Evolutionary conservation across 1,140 invertebrate genomes (phyloP).

Genomic region (Ephestia elutella): DNA sequence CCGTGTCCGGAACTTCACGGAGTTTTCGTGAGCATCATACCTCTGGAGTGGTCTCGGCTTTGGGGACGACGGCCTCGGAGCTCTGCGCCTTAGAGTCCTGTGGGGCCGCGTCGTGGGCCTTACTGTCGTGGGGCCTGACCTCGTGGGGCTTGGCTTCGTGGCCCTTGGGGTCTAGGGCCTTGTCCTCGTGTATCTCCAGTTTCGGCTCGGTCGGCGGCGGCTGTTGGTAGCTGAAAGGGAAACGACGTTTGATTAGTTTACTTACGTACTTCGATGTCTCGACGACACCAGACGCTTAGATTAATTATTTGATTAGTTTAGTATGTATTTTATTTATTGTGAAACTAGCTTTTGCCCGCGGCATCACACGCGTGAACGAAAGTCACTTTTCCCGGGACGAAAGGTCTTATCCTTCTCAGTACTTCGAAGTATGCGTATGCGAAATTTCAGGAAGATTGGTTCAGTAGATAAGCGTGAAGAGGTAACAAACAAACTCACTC

Average conservation of each 20-base stretch:
- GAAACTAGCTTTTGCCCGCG: no score
- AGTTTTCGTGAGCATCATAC: conserved; percentile 37
- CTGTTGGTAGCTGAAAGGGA: neutral
- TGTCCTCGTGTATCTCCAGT: neutral
- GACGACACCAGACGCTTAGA: no score
- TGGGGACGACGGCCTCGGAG: conserved; percentile 26
- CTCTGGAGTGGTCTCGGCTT: conserved; percentile 29
- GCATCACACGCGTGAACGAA: no score
- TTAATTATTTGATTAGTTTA: no score
- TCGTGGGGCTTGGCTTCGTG: neutral
- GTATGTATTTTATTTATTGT: no score
- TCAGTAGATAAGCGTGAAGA: no score
- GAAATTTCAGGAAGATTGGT: no score
- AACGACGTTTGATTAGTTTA: neutral
- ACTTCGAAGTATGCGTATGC: no score
- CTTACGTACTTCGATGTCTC: no score
- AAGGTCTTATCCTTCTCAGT: no score
- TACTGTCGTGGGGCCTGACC: neutral
- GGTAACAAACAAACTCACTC: no score
- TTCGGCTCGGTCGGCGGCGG: conserved; percentile 16
- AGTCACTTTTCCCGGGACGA: no score
- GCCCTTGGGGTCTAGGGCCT: neutral
- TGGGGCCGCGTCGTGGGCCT: conserved; percentile 6
- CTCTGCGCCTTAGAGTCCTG: conserved; percentile 13
- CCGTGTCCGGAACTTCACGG: conserved; percentile 4